phyloP scores from a whole-genome alignment of 2,113 vertebrate genomes.

The Plotosus lineatus region DNA sequence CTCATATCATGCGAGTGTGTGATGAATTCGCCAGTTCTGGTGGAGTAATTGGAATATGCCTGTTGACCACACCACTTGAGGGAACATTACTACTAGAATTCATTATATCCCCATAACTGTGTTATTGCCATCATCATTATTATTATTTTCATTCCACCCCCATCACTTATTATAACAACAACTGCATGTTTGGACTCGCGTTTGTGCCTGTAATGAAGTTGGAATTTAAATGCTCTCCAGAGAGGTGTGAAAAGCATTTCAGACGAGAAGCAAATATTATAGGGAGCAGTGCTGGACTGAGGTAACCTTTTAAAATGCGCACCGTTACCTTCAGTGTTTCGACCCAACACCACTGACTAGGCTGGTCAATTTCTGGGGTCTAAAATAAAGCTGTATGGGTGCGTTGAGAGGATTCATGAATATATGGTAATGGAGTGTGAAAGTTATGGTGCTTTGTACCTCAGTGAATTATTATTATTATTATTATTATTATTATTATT shows the following conservation, averaged over 20 bases:
- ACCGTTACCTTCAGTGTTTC: background rate
- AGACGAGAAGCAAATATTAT: conserved; percentile 27
- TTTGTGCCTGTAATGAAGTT: conserved; percentile 32
- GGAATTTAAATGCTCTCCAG: conserved; percentile 35
- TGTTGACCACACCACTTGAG: background rate
- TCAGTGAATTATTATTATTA: background rate
- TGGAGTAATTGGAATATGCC: background rate
- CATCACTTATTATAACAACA: conserved; percentile 22
- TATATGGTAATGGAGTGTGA: background rate
- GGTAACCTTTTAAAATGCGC: conserved; percentile 26
- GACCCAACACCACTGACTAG: conserved; percentile 1
- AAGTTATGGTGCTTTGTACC: background rate
- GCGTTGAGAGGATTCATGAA: background rate
- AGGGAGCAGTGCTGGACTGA: conserved; percentile 7
- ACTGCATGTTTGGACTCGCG: conserved; percentile 2
- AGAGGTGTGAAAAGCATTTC: conserved; percentile 40
- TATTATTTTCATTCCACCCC: conserved; percentile 37
- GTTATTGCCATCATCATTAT: conserved; percentile 21
- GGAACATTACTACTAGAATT: conserved; percentile 27
- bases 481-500: background rate
- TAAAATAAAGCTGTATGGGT: background rate
- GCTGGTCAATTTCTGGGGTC: background rate
- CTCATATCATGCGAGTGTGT: background rate
- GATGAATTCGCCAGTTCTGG: background rate
- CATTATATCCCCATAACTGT: conserved; percentile 45